Percentiles rank a stretch among this genome's conserved stretches.
Conservation (phyloP, 2,888 invertebrate species). For the Latheticus oryzae region DNA sequence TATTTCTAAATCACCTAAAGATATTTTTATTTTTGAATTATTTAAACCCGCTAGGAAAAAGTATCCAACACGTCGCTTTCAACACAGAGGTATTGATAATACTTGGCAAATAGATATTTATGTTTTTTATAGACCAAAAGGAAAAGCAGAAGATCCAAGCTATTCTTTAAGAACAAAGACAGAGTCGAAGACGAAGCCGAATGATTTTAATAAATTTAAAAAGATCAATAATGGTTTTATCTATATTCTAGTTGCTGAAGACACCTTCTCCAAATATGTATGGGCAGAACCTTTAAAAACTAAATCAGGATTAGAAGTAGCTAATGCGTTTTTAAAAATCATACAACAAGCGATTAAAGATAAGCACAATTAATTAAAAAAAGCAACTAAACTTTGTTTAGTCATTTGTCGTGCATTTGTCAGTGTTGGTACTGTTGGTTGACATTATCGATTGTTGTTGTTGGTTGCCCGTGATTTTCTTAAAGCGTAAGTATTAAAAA, state of each 20-base stretch:
- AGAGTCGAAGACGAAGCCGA: background rate
- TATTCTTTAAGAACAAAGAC: constrained; percentile 14
- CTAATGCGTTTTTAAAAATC: constrained; percentile 18
- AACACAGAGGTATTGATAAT: no score
- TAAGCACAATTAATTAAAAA: constrained; percentile 13
- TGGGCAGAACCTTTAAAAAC: constrained; percentile 20
- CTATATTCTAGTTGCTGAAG: constrained; percentile 9
- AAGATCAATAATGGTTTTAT: constrained; percentile 10
- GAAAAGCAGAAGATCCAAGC: no score
- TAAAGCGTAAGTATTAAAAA: no score
- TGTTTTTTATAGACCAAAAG: no score
- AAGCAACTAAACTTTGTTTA: no score
- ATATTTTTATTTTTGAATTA: constrained; percentile 15
- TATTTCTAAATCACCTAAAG: constrained; percentile 23
- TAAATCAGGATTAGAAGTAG: constrained; percentile 27
- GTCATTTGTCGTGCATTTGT: no score
- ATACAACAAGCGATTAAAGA: constrained; percentile 26
- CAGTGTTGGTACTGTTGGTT: no score
- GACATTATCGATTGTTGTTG: no score
- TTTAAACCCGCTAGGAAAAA: no score
- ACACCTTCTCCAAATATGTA: constrained; percentile 17
- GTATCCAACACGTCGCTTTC: no score
- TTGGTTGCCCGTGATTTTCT: no score
- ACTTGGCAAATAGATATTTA: no score
- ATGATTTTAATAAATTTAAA: constrained; percentile 11